Evolutionary conservation across 2,113 vertebrate species (phyloP), one percentile per base, ranked within the genome.

Genomic region (Lycaon pictus): DNA sequence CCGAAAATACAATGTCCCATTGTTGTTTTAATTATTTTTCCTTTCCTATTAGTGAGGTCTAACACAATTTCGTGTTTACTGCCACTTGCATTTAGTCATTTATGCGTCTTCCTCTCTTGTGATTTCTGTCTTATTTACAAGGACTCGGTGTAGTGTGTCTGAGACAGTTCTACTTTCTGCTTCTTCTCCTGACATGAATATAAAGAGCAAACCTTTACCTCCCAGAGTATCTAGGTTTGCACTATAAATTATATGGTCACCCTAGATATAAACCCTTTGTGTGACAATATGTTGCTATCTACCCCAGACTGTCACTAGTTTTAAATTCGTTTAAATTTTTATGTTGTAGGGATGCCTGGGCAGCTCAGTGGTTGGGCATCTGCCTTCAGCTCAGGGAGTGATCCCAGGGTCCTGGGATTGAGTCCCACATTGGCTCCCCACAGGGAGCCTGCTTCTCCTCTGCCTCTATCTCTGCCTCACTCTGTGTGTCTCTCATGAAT

Each of bases 301-400:
- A 25, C 35, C 80, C 32, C n/a, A 67, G 25, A 20, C 20, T 65
- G 58, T 77, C 74, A 62, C 63, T 83, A 60, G 22, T 83, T 97
- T 92, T 69, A 93, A 89, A 27, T 82, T 91, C 65, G 12, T 88
- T 93, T 56, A 90, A 63, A 89, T 86, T 71, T 89, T 71, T 90
- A 35, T 32, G n/a, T 53, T 65, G 2, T 62, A 84, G 43, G 43
- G 43, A 43, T 43, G 43, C 43, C 43, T 43, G 43, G 43, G 43
- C 43, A 43, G 43, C 43, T 43, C 43, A 43, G 43, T 43, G 6
- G 43, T 43, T 43, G 43, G 43, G 43, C 43, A 43, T 43, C 43
- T 43, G 43, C 43, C 43, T 43, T 43, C 43, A 43, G 43, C 43
- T 43, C 43, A 43, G 43, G 43, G 7, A 43, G 43, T 43, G 43